Conservation (phyloP, 2,113 vertebrate genomes). For the Apodemus speciosus region DNA sequence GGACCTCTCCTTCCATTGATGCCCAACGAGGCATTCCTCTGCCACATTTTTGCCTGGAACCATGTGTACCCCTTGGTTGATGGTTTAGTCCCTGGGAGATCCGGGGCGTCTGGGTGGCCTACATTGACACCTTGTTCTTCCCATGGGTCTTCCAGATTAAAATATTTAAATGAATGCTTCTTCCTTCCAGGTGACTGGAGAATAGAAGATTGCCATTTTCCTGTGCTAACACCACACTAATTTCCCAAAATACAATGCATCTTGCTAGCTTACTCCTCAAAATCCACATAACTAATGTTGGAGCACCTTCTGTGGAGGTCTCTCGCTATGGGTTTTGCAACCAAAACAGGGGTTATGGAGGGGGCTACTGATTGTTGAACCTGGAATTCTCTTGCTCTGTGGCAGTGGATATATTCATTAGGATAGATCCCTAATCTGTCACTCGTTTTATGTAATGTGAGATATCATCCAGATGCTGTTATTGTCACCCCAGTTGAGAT, state of each 20-base stretch:
- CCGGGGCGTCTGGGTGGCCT: too few relatives aligned
- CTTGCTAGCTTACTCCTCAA: not conserved
- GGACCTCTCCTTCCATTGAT: too few relatives aligned
- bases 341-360: not conserved
- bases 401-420: too few relatives aligned
- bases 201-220: not conserved
- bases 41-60: too few relatives aligned
- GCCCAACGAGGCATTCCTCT: too few relatives aligned
- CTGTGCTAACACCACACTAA: not conserved
- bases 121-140: too few relatives aligned
- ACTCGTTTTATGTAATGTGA: not conserved
- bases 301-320: not conserved
- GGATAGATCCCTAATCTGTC: not conserved
- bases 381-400: not conserved
- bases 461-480: not conserved
- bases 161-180: not conserved
- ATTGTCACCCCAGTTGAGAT: not conserved
- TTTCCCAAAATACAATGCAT: not conserved
- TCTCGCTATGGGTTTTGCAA: not conserved
- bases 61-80: too few relatives aligned
- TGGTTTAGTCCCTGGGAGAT: too few relatives aligned
- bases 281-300: not conserved
- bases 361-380: not conserved
- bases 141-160: not conserved
- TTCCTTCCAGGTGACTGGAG: constrained; percentile 15